Evolutionary conservation across 2,797 vertebrate species (phyloP).

Genomic region (Argya squamiceps): DNA sequence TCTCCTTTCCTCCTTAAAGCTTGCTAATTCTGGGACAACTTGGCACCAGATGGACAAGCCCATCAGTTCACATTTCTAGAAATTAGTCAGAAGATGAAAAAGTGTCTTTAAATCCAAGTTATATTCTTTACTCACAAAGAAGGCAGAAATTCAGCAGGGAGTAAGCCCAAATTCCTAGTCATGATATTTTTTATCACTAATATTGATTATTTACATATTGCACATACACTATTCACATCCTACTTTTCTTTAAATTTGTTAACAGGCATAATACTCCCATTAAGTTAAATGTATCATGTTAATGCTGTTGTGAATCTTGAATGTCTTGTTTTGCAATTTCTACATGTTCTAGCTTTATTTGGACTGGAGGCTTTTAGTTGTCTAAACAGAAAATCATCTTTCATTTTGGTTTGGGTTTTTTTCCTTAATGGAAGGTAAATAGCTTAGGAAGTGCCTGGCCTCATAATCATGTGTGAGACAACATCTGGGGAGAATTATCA

Average conservation of each 20-base stretch:
- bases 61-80: neutral
- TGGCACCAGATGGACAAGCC: neutral
- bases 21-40: neutral
- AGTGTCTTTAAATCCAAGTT: neutral
- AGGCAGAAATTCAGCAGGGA: neutral
- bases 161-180: neutral
- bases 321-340: neutral
- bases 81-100: neutral
- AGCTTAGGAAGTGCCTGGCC: neutral
- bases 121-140: neutral
- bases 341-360: neutral
- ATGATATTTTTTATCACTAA: neutral
- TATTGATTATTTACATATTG: neutral
- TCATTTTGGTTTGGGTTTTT: neutral
- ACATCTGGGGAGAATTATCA: constrained; percentile 24
- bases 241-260: neutral
- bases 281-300: neutral
- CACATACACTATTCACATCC: neutral
- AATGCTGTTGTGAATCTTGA: neutral
- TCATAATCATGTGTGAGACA: neutral
- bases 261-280: neutral
- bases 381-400: neutral
- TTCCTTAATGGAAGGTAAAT: neutral
- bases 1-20: neutral
- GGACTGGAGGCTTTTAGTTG: neutral